A percentile compares a stretch with the other conserved stretches of the same genome.
Evolutionary conservation across 1,140 invertebrate species (phyloP).

Genomic region (Drosophila novamexicana): DNA sequence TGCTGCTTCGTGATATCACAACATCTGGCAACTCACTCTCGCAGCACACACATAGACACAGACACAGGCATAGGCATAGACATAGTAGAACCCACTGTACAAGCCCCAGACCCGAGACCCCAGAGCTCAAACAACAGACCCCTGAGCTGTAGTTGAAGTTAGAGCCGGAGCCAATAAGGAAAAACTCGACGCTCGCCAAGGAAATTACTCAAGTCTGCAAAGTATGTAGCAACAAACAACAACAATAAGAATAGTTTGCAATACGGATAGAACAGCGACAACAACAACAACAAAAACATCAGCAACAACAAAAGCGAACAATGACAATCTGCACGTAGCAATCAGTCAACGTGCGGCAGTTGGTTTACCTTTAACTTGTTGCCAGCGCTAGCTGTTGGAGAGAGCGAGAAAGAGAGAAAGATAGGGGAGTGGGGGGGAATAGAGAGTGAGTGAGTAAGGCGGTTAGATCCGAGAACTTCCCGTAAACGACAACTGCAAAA

Average conservation of each 20-base stretch:
- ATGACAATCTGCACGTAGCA: slow-evolving; percentile 81
- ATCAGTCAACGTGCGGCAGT: slow-evolving; percentile 82
- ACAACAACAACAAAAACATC: slow-evolving; percentile 30
- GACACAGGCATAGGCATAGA: slow-evolving; percentile 8
- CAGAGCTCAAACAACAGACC: slow-evolving; percentile 43
- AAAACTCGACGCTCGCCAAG: slow-evolving; percentile 75
- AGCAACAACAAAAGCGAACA: slow-evolving; percentile 67
- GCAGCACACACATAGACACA: slow-evolving; percentile 39
- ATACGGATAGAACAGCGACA: slow-evolving; percentile 53
- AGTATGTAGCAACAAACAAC: slow-evolving; percentile 73
- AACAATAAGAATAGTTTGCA: slow-evolving; percentile 45
- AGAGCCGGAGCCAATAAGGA: slow-evolving; percentile 66
- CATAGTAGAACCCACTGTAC: slow-evolving; percentile 15
- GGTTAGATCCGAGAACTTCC: slow-evolving; percentile 51
- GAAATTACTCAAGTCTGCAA: slow-evolving; percentile 82
- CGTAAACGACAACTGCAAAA: slow-evolving; percentile 66
- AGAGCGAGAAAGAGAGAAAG: slow-evolving; percentile 31
- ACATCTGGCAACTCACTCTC: slow-evolving; percentile 82
- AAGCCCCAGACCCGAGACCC: slow-evolving; percentile 43
- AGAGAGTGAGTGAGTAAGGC: neutral
- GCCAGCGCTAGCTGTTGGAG: slow-evolving; percentile 53
- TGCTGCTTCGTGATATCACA: slow-evolving; percentile 82
- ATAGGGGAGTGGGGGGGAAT: neutral
- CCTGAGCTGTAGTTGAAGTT: slow-evolving; percentile 53
- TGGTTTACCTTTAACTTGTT: slow-evolving; percentile 81